Base-by-base conservation (phyloP, 2,888 invertebrate species). In the Mimachlamys varia region DNA sequence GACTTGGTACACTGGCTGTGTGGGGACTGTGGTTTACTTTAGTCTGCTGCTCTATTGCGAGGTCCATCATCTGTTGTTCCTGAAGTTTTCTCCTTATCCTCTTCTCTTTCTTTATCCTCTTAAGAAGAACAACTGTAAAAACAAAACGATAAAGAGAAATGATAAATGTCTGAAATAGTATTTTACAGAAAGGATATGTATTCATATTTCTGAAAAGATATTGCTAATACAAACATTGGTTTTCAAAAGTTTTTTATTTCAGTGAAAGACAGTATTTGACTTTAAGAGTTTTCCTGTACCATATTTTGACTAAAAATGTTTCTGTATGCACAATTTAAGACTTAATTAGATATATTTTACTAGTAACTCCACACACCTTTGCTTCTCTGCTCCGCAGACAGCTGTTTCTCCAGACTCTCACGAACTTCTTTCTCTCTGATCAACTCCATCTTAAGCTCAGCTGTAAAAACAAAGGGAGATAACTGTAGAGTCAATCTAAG, bases 361-460 rank as follows among this genome's bases (percentile, higher is more conserved):
- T 44, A 44, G 53, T 53, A 22, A n/a, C 22, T 58, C 92, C 3
- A 5, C 44, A 44, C 44, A 99, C 99, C 98, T 98, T 99, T 98
- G 97, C 98, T 98, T 98, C 99, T 99, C 97, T 99, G 98, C 97
- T 99, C 99, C 96, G 99, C 99, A 95, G 98, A 97, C 93, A 99
- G 98, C 97, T 99, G 99, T 97, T 99, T 98, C 97, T 99, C 99
- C 96, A 99, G 97, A 96, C 98, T 98, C 97, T 99, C 99, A 97
- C 99, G 98, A 92, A 98, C 98, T 97, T 99, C 99, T 96, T 99
- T 97, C 97, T 99, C 99, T 96, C 99, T 97, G 94, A 99, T 97
- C 93, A 99, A 98, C 97, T 99, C 99, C 98, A 99, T 98, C 97
- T 99, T 99, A 95, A 99, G 97, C 97, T 99, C 99, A 96, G 99